These are phyloP conservation scores for Lutjanus erythropterus DNA, from an alignment of 2,113 vertebrate species.

Conservation along the genomic window DNA sequence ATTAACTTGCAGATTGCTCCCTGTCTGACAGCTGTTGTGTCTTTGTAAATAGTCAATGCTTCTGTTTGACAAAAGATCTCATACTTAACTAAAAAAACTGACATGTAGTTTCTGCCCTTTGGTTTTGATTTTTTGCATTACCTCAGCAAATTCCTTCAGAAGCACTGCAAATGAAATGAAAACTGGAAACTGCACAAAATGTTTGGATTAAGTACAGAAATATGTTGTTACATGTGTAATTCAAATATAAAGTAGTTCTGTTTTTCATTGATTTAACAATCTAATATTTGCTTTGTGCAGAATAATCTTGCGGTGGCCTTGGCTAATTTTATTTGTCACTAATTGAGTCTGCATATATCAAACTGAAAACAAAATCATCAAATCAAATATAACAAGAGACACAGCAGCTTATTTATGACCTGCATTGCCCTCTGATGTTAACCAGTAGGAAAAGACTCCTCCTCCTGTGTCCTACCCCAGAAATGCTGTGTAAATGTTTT, in stretches of 20 bases:
- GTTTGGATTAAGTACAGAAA: neutral
- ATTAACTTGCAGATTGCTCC: neutral
- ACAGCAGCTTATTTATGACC: neutral
- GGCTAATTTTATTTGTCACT: neutral
- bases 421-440: neutral
- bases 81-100: neutral
- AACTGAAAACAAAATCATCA: neutral
- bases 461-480: neutral
- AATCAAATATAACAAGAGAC: neutral
- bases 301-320: conserved; percentile 1
- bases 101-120: neutral
- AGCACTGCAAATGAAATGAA: neutral
- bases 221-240: conserved; percentile 7
- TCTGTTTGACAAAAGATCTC: neutral
- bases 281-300: neutral
- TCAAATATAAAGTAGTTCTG: neutral
- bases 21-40: neutral
- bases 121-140: neutral
- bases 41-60: neutral
- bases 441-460: neutral
- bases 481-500: too few relatives aligned
- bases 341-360: neutral
- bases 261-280: neutral
- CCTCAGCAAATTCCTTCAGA: too few relatives aligned
- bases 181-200: neutral